Evolutionary conservation across 2,888 invertebrate species (phyloP), one percentile per base, ranked within the genome.

Genomic region (Agrotis ipsilon): DNA sequence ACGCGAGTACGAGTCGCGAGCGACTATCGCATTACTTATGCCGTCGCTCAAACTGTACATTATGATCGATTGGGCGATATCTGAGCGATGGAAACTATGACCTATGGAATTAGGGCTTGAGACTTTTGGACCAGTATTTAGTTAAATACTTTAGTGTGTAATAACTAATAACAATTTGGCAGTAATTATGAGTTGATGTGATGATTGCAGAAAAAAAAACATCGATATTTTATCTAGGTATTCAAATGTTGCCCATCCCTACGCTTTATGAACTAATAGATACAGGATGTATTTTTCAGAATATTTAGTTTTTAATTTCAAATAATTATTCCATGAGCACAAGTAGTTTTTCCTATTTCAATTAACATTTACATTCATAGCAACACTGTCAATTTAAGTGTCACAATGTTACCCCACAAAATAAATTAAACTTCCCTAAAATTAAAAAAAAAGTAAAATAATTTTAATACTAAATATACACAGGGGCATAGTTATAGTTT

Each of bases 401-500:
- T 54, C 18, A 58, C 27, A 80, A 19, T 64, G 63, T 63, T 80
- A 46, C 71, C 57, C 24, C 54, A 66, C 60, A 24, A 76, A 78
- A 80, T 57, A 81, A 77, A 74, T 49, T 14, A 70, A n/a, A 62
- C 43, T 67, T 60, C 27, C 46, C 68, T 48, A 75, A 39, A 74
- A 78, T 74, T 71, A 75, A 64, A 58, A 75, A 76, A 72, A 86
- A 85, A 73, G 32, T 78, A 85, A 80, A 78, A 84, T 87, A 88
- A 87, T 76, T 86, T 87, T 87, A 82, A 85, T 80, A 88, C 88
- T 86, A 88, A 86, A 86, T 79, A 81, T 84, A 85, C 91, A 82
- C 90, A 71, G 63, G 86, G 90, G 89, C 75, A 87, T 85, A 86
- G 87, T 91, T 90, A 92, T 91, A 89, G 89, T 87, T 87, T 88